Evolutionary conservation across 2,888 invertebrate species (phyloP).

Genomic region (Bugulina stolonifera): DNA sequence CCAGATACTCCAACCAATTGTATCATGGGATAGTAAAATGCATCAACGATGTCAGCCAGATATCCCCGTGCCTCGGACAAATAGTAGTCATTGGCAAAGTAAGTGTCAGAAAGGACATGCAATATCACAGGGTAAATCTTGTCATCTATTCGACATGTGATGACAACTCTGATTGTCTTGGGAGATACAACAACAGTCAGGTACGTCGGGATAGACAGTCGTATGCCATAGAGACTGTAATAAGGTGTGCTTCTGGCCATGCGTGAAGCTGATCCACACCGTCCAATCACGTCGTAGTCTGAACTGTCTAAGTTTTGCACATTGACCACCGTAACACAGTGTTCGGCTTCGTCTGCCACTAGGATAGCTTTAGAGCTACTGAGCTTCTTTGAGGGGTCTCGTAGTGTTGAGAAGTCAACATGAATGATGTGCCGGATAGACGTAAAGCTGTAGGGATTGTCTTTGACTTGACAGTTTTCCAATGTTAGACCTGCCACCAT

Average conservation of each 20-base stretch:
- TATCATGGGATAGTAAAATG: background rate
- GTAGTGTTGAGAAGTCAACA: background rate
- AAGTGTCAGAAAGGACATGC: background rate
- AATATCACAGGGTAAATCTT: background rate
- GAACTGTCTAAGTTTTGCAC: background rate
- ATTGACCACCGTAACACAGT: background rate
- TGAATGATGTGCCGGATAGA: background rate
- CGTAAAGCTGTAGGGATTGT: background rate
- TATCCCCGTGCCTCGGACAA: background rate
- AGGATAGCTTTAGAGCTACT: background rate
- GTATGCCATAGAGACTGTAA: background rate
- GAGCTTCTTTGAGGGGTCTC: background rate
- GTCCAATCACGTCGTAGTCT: background rate
- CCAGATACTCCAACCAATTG: no score
- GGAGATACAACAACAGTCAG: background rate
- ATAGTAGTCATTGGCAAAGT: background rate
- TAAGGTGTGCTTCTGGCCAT: background rate
- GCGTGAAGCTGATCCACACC: no score
- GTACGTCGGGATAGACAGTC: background rate
- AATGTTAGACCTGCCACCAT: background rate
- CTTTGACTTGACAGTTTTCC: background rate
- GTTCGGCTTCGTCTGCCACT: background rate
- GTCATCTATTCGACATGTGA: background rate
- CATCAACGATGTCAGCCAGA: background rate
- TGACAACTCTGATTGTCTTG: background rate